Conservation (phyloP, 2,888 invertebrate species). For the Drosophila meridiana region DNA sequence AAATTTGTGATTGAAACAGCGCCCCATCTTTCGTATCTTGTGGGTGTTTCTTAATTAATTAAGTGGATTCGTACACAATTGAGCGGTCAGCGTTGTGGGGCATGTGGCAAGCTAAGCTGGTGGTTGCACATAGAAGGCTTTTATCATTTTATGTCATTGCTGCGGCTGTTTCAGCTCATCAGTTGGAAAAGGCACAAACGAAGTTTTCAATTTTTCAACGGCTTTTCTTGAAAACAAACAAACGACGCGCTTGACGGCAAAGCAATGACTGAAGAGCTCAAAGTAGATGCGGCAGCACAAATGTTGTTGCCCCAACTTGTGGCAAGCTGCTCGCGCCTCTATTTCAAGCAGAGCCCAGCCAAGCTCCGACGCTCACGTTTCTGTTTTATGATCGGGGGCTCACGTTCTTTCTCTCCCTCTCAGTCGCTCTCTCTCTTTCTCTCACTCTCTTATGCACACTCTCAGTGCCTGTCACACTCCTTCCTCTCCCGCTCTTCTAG, state of each 20-base stretch:
- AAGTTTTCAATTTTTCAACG: constrained; percentile 26
- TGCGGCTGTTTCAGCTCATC: not conserved
- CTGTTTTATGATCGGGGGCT: constrained; percentile 12
- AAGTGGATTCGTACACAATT: constrained; percentile 36
- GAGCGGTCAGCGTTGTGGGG: constrained; percentile 29
- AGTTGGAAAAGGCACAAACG: not conserved
- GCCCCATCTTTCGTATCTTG: constrained; percentile 66
- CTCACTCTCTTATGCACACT: not conserved
- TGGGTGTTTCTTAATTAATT: constrained; percentile 50
- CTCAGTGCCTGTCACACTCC: constrained; percentile 3
- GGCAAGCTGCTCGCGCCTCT: constrained; percentile 36
- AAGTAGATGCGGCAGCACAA: constrained; percentile 20
- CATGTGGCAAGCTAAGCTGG: constrained; percentile 21
- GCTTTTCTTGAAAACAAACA: constrained; percentile 10
- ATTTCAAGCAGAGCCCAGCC: constrained; percentile 2
- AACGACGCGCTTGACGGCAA: constrained; percentile 50
- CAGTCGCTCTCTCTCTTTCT: not conserved
- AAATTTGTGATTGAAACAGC: constrained; percentile 87
- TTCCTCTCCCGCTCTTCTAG: not conserved
- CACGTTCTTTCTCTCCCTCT: constrained; percentile 8
- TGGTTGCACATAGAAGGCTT: constrained; percentile 6
- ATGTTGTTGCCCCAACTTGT: constrained; percentile 46
- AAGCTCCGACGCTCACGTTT: constrained; percentile 26
- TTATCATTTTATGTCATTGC: constrained; percentile 19
- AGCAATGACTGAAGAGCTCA: constrained; percentile 53